Evolutionary conservation across 2,888 invertebrate genomes (phyloP).

Genomic region (Metalampra italica): DNA sequence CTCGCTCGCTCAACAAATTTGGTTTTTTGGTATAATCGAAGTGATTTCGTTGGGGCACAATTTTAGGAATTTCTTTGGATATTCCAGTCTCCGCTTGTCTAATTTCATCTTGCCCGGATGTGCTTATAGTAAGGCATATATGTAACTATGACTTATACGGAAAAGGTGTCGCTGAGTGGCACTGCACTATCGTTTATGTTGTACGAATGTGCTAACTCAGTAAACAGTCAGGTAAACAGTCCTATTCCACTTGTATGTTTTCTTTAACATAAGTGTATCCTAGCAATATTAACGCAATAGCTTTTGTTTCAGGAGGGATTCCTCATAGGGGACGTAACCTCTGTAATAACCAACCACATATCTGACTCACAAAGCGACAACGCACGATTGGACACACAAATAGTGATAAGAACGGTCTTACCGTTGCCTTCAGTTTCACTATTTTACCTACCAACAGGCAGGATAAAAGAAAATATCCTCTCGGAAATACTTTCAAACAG

Average conservation of each 20-base stretch:
- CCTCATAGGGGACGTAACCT: constrained; percentile 81
- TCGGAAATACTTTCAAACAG: constrained; percentile 70
- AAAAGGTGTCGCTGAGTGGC: constrained; percentile 77
- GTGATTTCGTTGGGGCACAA: too few species aligned
- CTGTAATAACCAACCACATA: constrained; percentile 81
- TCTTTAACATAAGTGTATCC: background rate
- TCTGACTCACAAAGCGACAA: constrained; percentile 83
- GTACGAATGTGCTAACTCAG: constrained; percentile 81
- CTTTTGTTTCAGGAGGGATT: constrained; percentile 77
- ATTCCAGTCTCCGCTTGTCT: too few species aligned
- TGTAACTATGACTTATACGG: constrained; percentile 58
- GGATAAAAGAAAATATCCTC: constrained; percentile 75
- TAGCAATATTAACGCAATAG: background rate
- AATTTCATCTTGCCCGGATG: too few species aligned
- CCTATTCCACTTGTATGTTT: background rate
- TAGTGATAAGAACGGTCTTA: constrained; percentile 79
- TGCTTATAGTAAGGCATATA: background rate
- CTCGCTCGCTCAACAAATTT: too few species aligned
- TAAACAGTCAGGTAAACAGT: constrained; percentile 75
- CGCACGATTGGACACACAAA: constrained; percentile 78
- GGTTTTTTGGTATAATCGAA: too few species aligned
- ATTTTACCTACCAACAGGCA: constrained; percentile 79
- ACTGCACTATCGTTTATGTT: constrained; percentile 82
- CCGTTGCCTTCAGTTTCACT: constrained; percentile 78
- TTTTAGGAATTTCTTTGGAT: too few species aligned